Evolutionary conservation across 2,113 vertebrate species (phyloP).

Genomic region (Xiphophorus maculatus): DNA sequence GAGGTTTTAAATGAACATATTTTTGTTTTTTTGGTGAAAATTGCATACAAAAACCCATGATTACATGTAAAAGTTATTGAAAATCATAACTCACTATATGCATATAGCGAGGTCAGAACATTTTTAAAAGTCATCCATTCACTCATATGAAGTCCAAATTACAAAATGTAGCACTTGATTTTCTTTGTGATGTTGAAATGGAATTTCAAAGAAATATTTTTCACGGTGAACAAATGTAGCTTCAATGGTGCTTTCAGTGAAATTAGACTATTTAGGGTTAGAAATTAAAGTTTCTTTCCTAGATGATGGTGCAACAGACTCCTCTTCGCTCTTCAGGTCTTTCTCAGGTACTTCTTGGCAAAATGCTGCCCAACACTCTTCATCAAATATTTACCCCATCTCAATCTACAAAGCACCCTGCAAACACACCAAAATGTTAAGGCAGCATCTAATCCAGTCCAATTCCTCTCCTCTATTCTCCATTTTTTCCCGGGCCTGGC

Average conservation of each 20-base stretch:
- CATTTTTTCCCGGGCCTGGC: constrained; percentile 20
- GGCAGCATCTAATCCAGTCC: constrained; percentile 66
- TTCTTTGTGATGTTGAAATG: not conserved
- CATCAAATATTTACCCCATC: constrained; percentile 74
- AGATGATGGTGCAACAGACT: constrained; percentile 11
- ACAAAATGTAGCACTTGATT: not conserved
- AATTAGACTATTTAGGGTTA: not conserved
- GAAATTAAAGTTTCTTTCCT: not conserved
- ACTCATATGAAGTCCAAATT: not conserved
- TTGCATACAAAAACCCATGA: too few species aligned
- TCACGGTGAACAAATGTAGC: not conserved
- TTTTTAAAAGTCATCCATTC: not conserved
- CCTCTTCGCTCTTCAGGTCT: constrained; percentile 40
- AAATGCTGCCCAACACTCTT: constrained; percentile 51
- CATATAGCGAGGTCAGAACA: not conserved
- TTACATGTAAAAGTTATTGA: not conserved
- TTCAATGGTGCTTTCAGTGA: not conserved
- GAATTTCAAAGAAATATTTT: not conserved
- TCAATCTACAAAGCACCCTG: constrained; percentile 62
- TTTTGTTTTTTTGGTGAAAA: too few species aligned
- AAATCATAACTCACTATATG: not conserved
- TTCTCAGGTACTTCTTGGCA: constrained; percentile 64
- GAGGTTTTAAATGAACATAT: too few species aligned
- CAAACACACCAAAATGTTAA: constrained; percentile 66
- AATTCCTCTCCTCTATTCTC: constrained; percentile 52